These are phyloP conservation scores for Riparia riparia DNA, from an alignment of 2,113 vertebrate species.

Conservation along the genomic window DNA sequence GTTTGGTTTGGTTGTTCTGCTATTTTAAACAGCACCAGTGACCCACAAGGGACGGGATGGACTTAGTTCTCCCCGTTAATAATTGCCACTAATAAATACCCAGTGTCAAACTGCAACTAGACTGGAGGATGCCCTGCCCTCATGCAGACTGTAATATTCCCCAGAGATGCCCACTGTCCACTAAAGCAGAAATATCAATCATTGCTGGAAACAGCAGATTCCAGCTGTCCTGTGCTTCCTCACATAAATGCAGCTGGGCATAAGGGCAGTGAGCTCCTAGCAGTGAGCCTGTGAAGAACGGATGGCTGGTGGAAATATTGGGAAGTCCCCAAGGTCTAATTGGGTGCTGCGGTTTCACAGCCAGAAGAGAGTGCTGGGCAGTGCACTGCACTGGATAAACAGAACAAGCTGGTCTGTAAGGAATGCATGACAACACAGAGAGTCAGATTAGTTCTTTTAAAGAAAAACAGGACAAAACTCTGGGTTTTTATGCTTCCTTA, in stretches of 20 bases:
- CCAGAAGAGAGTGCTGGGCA: neutral
- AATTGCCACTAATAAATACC: conserved; percentile 1
- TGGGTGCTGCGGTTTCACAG: neutral
- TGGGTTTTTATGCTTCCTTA: neutral
- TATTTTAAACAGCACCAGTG: neutral
- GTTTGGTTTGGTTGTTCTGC: neutral
- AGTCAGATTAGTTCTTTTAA: conserved; percentile 54
- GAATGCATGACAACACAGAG: neutral
- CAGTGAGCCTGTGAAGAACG: neutral
- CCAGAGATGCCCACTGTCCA: neutral
- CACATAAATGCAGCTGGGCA: neutral
- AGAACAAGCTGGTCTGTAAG: neutral
- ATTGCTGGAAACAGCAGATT: neutral
- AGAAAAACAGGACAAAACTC: neutral
- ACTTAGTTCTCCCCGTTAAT: neutral
- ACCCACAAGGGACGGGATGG: neutral
- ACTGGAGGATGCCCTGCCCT: neutral
- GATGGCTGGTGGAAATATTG: neutral
- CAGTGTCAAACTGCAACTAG: neutral
- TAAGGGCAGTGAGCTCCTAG: neutral
- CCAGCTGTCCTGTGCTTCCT: neutral
- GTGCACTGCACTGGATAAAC: neutral
- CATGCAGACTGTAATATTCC: neutral
- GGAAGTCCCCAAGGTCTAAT: neutral
- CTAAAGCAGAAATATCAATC: neutral